Evolutionary conservation across 2,888 invertebrate genomes (phyloP).

Genomic region (Neelides folsomi): DNA sequence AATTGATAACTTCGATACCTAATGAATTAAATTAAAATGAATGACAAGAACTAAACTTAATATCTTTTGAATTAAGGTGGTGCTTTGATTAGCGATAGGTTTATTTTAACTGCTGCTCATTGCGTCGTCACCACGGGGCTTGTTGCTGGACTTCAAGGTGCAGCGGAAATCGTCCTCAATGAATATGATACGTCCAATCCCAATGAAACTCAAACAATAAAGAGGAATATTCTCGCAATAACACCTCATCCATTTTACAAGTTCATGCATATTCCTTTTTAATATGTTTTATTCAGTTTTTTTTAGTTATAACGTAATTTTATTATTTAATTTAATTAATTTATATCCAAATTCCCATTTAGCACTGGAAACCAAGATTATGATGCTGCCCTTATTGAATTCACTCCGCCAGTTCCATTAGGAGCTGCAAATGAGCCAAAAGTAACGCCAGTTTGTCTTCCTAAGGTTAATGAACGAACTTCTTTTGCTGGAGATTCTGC

Average conservation of each 20-base stretch:
- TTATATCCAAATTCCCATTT: neutral
- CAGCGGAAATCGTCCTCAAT: conserved; percentile 24
- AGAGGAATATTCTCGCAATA: conserved; percentile 12
- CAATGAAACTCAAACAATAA: conserved; percentile 17
- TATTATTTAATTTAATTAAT: neutral
- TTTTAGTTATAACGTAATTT: neutral
- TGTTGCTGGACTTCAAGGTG: conserved; percentile 13
- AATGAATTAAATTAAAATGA: too few relatives aligned
- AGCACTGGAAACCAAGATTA: conserved; percentile 26
- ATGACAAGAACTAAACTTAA: too few relatives aligned
- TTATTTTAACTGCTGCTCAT: conserved; percentile 17
- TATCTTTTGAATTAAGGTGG: conserved; percentile 5
- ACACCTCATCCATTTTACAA: conserved; percentile 29
- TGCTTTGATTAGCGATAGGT: conserved; percentile 19
- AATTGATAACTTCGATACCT: neutral
- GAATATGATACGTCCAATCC: conserved; percentile 21
- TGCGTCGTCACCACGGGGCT: conserved; percentile 19
- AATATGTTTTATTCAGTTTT: neutral
- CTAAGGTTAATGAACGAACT: conserved; percentile 7
- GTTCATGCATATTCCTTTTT: conserved; percentile 6
- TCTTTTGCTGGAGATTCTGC: conserved; percentile 18
- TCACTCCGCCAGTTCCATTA: conserved; percentile 19
- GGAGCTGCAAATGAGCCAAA: conserved; percentile 14
- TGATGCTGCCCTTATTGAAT: conserved; percentile 23
- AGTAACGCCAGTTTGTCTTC: conserved; percentile 26